Conservation (phyloP, 2,888 invertebrate species). For the Malthinus flaveolus region DNA sequence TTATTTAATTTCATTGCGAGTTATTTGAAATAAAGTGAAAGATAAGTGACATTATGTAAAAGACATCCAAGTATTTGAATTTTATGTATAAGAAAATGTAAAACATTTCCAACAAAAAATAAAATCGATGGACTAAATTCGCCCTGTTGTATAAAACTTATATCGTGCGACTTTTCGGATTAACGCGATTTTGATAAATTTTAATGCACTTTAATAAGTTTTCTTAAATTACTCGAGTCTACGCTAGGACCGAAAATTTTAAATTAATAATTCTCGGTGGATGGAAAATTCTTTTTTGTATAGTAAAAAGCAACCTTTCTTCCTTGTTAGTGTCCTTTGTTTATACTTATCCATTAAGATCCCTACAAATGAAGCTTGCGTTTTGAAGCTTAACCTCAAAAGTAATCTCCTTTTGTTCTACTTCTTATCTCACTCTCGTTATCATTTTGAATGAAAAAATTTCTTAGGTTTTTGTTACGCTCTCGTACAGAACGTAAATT, state of each 20-base stretch:
- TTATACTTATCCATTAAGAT: constrained; percentile 22
- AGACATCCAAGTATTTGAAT: no score
- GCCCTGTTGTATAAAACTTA: neutral
- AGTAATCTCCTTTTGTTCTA: constrained; percentile 9
- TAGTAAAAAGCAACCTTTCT: constrained; percentile 2
- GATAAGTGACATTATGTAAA: no score
- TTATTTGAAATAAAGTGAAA: no score
- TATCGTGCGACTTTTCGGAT: neutral
- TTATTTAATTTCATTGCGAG: no score
- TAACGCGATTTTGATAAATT: neutral
- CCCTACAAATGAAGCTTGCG: constrained; percentile 17
- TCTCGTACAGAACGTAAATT: neutral
- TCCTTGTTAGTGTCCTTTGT: constrained; percentile 19
- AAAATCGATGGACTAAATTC: no score
- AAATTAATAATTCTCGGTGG: constrained; percentile 18
- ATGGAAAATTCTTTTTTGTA: constrained; percentile 10
- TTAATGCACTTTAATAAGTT: neutral
- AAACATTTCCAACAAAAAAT: no score
- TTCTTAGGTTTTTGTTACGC: neutral
- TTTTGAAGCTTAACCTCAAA: constrained; percentile 18
- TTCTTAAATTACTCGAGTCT: neutral
- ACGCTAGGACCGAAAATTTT: neutral
- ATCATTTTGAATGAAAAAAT: constrained; percentile 1
- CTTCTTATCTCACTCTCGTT: constrained; percentile 4
- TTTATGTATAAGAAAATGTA: no score